Percentiles rank a stretch among this genome's conserved stretches.
phyloP scores from a whole-genome alignment of 2,888 invertebrate genomes.

The Erannis defoliaria region DNA sequence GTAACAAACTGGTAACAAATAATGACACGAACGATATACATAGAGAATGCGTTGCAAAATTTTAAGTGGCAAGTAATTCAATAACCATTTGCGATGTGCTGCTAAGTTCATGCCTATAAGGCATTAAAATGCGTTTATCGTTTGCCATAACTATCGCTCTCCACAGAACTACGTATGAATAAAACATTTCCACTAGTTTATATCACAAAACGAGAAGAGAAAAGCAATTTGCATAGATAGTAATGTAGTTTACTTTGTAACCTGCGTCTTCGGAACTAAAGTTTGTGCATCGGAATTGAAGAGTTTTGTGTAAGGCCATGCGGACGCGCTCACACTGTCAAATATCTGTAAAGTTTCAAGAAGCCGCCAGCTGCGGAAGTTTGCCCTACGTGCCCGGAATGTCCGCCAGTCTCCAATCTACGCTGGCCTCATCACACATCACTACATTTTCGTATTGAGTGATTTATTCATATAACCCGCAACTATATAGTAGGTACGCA shows the following conservation, averaged over 20 bases:
- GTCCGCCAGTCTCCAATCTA: constrained; percentile 31
- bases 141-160: constrained; percentile 37
- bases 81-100: background rate
- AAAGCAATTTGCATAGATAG: constrained; percentile 57
- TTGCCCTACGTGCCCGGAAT: constrained; percentile 54
- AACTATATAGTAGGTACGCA: constrained; percentile 34
- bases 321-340: constrained; percentile 48
- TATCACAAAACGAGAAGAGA: constrained; percentile 50
- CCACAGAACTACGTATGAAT: constrained; percentile 48
- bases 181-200: constrained; percentile 51
- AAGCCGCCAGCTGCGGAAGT: constrained; percentile 51
- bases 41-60: background rate
- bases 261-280: constrained; percentile 49
- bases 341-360: constrained; percentile 53
- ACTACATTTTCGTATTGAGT: constrained; percentile 64
- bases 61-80: background rate
- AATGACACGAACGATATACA: too few species aligned
- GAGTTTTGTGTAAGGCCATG: constrained; percentile 43
- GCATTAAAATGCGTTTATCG: constrained; percentile 20
- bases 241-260: constrained; percentile 55
- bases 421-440: constrained; percentile 57
- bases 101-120: constrained; percentile 2
- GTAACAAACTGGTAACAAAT: too few species aligned
- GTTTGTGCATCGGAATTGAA: constrained; percentile 50
- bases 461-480: constrained; percentile 55